Evolutionary conservation across 2,797 vertebrate genomes (phyloP), one percentile per base, ranked within the genome.

Genomic region (Kryptolebias ocellatus): DNA sequence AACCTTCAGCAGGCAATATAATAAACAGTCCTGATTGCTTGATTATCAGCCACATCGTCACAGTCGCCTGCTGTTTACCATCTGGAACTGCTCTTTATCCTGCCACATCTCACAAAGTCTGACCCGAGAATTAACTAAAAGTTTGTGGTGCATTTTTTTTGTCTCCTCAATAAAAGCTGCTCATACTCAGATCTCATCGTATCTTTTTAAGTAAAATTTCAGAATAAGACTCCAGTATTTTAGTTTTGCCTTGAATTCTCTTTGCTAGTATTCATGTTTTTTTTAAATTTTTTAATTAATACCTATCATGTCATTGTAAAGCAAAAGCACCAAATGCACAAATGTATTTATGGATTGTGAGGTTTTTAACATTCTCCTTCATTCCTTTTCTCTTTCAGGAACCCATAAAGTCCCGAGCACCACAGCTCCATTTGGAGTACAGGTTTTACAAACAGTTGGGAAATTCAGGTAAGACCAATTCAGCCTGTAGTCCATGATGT

Each of bases 401-500:
- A 93, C 98, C 98, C 70, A 97, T 98, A 79, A 99, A 99, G 86
- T 99, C 98, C 60, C 92, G 97, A 81, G 98, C 98, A 1, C 98
- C 98, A 0, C 98, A 99, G 90, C 95, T 99, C 76, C 98, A 99
- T 88, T 92, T 99, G 93, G 98, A 99, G 85, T 99, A 99, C 86
- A 95, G 98, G 71, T 99, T 98, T 95, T 99, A 99, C 94, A 99
- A 99, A 89, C 98, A 99, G 93, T 95, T 99, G 71, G 96, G 96
- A 90, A 96, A 94, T 83, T 94, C 98, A 95, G 98, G 98, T 99
- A 94, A 59, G 87, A 74, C 4, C 53, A 2, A 56, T 49, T 7
- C 37, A 29, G 4, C 3, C 37, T 62, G 29, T 57, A 44, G 12
- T 42, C 37, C 31, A 44, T 12, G 14, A 1, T 42, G 39, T 58